Conservation (phyloP, 2,797 vertebrate species). For the Sebastes ruberrimus region DNA sequence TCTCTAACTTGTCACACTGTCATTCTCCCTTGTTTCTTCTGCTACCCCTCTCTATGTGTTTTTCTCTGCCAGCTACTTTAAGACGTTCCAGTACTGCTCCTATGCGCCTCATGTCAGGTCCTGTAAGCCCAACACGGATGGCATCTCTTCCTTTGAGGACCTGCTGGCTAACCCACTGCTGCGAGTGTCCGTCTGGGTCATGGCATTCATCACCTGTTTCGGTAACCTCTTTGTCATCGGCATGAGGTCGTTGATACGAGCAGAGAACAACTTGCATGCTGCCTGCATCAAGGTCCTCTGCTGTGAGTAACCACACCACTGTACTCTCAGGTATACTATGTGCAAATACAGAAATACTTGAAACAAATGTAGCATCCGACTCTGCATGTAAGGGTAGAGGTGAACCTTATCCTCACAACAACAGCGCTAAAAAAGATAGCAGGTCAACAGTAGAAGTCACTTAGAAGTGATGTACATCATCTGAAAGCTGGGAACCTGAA, state of each 20-base stretch:
- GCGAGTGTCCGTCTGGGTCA: slow-evolving; percentile 89
- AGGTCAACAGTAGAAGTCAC: too few species aligned
- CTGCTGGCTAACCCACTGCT: slow-evolving; percentile 87
- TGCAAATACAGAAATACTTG: background rate
- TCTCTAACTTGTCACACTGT: background rate
- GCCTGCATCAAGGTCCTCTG: slow-evolving; percentile 90
- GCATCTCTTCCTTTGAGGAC: slow-evolving; percentile 90
- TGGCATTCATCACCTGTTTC: slow-evolving; percentile 89
- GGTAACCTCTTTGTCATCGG: slow-evolving; percentile 90
- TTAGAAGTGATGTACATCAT: too few species aligned
- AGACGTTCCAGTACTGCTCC: slow-evolving; percentile 88
- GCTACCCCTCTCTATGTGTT: too few species aligned
- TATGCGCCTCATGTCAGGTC: slow-evolving; percentile 86
- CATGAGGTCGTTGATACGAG: slow-evolving; percentile 88
- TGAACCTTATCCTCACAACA: background rate
- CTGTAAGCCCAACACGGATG: slow-evolving; percentile 88
- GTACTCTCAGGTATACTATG: background rate
- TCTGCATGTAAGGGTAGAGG: background rate
- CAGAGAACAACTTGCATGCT: slow-evolving; percentile 87
- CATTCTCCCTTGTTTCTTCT: background rate
- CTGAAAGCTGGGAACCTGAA: too few species aligned
- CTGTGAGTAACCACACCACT: slow-evolving; percentile 79
- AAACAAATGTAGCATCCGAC: background rate
- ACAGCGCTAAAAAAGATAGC: background rate
- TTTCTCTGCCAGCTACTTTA: slow-evolving; percentile 83